phyloP scores from a whole-genome alignment of 2,797 vertebrate genomes.

The Salmo trutta region DNA sequence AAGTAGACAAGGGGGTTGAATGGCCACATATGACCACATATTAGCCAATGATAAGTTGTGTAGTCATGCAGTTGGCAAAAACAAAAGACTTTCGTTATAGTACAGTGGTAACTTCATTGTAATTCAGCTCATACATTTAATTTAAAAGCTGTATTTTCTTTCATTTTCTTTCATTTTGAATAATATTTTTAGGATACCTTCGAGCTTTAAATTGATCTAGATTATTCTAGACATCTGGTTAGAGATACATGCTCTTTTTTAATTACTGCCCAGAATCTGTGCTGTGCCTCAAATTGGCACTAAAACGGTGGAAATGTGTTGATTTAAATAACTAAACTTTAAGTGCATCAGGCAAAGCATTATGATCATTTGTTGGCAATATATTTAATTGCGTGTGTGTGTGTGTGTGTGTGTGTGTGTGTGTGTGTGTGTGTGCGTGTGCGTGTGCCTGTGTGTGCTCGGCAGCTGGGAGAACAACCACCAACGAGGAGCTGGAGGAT shows the following conservation, averaged over 20 bases:
- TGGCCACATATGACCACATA: neutral
- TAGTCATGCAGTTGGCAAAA: too few relatives aligned
- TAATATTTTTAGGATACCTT: too few relatives aligned
- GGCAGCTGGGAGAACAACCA: slow-evolving; percentile 93
- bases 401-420: slow-evolving; percentile 13
- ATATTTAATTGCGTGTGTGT: neutral
- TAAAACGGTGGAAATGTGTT: neutral
- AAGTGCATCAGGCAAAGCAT: neutral
- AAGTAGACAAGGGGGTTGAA: neutral
- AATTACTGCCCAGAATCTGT: neutral
- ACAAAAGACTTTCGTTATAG: too few relatives aligned
- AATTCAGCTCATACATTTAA: too few relatives aligned
- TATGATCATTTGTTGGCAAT: neutral
- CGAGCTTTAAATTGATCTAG: too few relatives aligned
- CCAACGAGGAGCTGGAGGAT: slow-evolving; percentile 94
- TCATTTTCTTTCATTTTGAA: too few relatives aligned
- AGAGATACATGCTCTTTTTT: neutral
- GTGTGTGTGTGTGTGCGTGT: neutral
- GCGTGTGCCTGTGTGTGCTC: slow-evolving; percentile 11
- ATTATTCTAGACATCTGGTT: too few relatives aligned
- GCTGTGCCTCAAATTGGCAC: neutral
- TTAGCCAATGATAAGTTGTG: neutral
- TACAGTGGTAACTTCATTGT: too few relatives aligned
- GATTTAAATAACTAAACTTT: neutral
- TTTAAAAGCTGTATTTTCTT: too few relatives aligned